Evolutionary conservation across 1,140 invertebrate genomes (phyloP).

Genomic region (Meteorus sp.): DNA sequence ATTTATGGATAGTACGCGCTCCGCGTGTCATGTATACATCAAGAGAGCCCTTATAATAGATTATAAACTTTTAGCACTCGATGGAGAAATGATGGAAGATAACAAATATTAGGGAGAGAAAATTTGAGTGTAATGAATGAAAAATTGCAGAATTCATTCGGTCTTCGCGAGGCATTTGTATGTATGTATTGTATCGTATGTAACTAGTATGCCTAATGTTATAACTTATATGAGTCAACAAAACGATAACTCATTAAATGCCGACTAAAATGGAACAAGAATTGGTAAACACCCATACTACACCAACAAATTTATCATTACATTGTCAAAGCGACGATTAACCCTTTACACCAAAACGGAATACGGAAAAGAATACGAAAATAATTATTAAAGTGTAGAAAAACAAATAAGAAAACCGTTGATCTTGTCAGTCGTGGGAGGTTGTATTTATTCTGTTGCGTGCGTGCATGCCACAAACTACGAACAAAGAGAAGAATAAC

Average conservation of each 20-base stretch:
- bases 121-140: slow-evolving; percentile 17
- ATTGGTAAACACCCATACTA: not conserved
- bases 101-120: slow-evolving; percentile 18
- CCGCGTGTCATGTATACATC: not conserved
- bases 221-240: slow-evolving; percentile 42
- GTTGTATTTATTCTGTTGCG: slow-evolving; percentile 25
- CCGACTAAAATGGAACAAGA: slow-evolving; percentile 10
- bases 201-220: slow-evolving; percentile 52
- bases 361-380: too few species aligned
- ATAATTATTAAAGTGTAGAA: too few species aligned
- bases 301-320: slow-evolving; percentile 15
- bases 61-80: not conserved
- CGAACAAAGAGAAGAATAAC: slow-evolving; percentile 16
- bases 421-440: slow-evolving; percentile 12
- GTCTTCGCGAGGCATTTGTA: slow-evolving; percentile 50
- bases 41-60: not conserved
- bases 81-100: not conserved
- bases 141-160: slow-evolving; percentile 15
- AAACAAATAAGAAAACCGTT: slow-evolving; percentile 17
- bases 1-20: slow-evolving; percentile 3
- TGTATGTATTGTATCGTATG: slow-evolving; percentile 57
- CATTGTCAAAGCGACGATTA: too few species aligned
- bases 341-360: too few species aligned
- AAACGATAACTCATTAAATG: slow-evolving; percentile 40
- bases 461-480: slow-evolving; percentile 31